Evolutionary conservation across 2,797 vertebrate species (phyloP), one percentile per base, ranked within the genome.

Genomic region (Pangasius larnaudii): DNA sequence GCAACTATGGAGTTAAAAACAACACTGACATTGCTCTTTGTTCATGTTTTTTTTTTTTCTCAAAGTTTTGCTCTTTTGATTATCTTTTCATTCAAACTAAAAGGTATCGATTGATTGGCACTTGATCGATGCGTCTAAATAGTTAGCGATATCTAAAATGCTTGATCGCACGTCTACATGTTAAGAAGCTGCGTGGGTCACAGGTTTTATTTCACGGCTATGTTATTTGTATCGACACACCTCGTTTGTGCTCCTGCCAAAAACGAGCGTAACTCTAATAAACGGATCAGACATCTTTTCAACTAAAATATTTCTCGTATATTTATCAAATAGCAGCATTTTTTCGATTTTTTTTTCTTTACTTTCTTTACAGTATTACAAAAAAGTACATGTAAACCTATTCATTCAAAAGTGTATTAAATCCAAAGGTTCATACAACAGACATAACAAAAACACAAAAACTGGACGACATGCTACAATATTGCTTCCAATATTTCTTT

Each of bases 291-390:
- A 96, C 95, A 94, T 96, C 94, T 96, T 91, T 96, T 96, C 95
- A 95, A 96, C 96, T 96, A 95, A 96, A 96, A 96, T 96, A 96
- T 95, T 91, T 96, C 96, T 96, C 7, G 95, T 96, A 96, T 96
- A 96, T 95, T 96, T 96, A 96, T 96, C 96, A 96, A 96, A 96
- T 96, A 96, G 96, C 96, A 96, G 96, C 96, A 96, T 96, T 96
- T 96, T 96, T 92, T 91, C n/a, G 3, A 49, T 86, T 91, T 90
- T 90, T 90, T 53, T 22, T 87, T 90, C 86, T 88, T 95, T 96
- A 96, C 95, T 96, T 95, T 96, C 96, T 95, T 96, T 96, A 96
- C 95, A 95, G 91, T 92, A 91, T 91, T 92, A 92, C 91, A 92
- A 92, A 96, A 96, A 96, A 96, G 95, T 96, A 96, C 96, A 96